A percentile compares a stretch with the other conserved stretches of the same genome.
Conservation (phyloP, 2,797 vertebrate species). For the Cuculus canorus region DNA sequence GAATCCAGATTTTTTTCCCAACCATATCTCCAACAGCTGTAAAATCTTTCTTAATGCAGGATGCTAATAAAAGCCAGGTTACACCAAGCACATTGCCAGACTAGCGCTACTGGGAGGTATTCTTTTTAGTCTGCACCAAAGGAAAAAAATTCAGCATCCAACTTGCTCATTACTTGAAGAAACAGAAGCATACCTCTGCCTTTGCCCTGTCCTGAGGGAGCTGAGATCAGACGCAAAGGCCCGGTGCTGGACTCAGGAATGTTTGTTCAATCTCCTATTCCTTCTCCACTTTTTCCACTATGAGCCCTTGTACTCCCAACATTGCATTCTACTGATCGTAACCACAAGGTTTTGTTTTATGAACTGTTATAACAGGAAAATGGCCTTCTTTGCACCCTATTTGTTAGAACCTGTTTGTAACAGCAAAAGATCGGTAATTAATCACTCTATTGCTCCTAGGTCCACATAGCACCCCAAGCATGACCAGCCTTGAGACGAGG, state of each 20-base stretch:
- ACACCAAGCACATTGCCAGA: conserved; percentile 68
- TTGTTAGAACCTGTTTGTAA: conserved; percentile 52
- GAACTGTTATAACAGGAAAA: conserved; percentile 51
- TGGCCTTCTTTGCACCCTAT: conserved; percentile 53
- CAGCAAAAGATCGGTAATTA: not conserved
- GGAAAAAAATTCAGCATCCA: conserved; percentile 54
- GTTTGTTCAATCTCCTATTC: conserved; percentile 47
- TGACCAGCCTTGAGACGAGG: not conserved
- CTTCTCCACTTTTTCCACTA: conserved; percentile 43
- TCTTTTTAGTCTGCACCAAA: conserved; percentile 28
- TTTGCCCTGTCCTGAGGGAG: not conserved
- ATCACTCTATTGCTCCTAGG: not conserved
- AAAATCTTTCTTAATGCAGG: conserved; percentile 40
- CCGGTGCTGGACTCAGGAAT: conserved; percentile 19
- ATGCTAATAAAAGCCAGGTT: conserved; percentile 82
- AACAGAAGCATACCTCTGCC: conserved; percentile 36
- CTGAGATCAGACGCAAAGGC: conserved; percentile 29
- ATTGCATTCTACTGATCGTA: conserved; percentile 17
- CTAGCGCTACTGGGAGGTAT: conserved; percentile 43
- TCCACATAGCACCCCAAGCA: not conserved
- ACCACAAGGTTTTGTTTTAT: conserved; percentile 59
- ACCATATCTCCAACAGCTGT: conserved; percentile 59
- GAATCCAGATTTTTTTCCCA: conserved; percentile 56
- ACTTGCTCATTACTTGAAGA: conserved; percentile 28
- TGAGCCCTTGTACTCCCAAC: conserved; percentile 16